phyloP scores from a whole-genome alignment of 2,797 vertebrate species.

The Fratercula arctica region DNA sequence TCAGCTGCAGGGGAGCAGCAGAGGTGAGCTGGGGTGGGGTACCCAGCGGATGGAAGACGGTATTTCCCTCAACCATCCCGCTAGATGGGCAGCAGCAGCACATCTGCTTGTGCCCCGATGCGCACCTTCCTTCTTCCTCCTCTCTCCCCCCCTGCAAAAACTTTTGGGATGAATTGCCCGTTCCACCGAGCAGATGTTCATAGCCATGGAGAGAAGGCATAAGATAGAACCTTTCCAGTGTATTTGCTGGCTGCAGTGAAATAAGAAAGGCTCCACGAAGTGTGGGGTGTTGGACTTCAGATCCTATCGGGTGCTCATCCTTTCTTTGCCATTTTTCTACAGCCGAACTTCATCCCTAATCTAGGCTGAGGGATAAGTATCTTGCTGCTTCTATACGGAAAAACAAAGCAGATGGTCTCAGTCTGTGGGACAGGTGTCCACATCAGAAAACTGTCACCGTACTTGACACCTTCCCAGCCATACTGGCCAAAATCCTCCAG shows the following conservation, averaged over 20 bases:
- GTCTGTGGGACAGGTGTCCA: constrained; percentile 67
- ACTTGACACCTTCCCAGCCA: constrained; percentile 51
- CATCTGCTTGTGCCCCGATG: not conserved
- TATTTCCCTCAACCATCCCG: not conserved
- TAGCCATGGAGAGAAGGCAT: not conserved
- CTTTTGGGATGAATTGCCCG: not conserved
- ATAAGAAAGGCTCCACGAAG: not conserved
- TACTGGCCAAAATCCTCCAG: constrained; percentile 48
- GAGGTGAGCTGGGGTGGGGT: not conserved
- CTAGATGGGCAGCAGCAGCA: not conserved
- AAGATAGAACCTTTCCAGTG: not conserved
- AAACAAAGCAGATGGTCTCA: constrained; percentile 67
- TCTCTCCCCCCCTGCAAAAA: not conserved
- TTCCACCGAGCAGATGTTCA: not conserved
- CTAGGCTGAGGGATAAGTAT: not conserved
- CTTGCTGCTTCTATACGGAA: not conserved
- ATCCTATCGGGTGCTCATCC: not conserved
- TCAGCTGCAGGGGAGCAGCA: not conserved
- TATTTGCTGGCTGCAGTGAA: not conserved
- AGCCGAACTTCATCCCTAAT: not conserved
- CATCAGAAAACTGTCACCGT: constrained; percentile 60
- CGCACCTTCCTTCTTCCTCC: not conserved
- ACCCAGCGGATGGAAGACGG: not conserved
- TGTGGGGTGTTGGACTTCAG: not conserved
- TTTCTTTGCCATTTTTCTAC: not conserved